Evolutionary conservation across 2,797 vertebrate species (phyloP), one percentile per base, ranked within the genome.

Genomic region (Sylvia borin): DNA sequence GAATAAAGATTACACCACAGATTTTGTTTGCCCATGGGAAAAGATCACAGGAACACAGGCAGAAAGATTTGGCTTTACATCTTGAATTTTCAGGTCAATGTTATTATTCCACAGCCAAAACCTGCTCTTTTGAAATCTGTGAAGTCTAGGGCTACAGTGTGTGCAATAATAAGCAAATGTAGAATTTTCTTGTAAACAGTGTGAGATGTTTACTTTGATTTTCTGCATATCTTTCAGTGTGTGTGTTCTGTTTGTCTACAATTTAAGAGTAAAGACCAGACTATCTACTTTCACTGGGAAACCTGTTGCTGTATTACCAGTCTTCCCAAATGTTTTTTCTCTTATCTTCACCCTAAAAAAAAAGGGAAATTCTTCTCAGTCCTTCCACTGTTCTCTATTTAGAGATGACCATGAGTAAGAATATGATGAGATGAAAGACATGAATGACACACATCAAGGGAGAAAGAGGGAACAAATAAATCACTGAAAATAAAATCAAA

Each of bases 151-250:
- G 5, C 16, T 76, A 20, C 9, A 76, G 29, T 24, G 32, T 73
- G n/a, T 40, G 29, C 64, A 94, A 79, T 67, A 90, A 96, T 90
- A 96, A 92, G 34, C 90, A 94, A 92, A 90, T 54, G 27, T 8
- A 90, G 72, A 66, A 48, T 86, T 88, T 85, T 93, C 40, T 62
- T 77, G 58, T 91, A 86, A 92, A 78, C 8, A 2, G 16, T 38
- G 29, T 36, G 47, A 74, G n/a, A 38, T 54, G 70, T 82, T 94
- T 93, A 25, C 67, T 93, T 78, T 92, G 26, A 55, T 85, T 85
- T 95, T 84, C 79, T 87, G 31, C 21, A 17, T 78, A 29, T 67
- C 45, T 67, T 94, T 90, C 38, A 53, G 18, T 1, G 0, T 57
- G 66, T 54, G 51, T 61, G 6, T 87, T 85, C 24, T 15, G 22